phyloP scores from a whole-genome alignment of 2,888 invertebrate species.

The Deilephila elpenor region DNA sequence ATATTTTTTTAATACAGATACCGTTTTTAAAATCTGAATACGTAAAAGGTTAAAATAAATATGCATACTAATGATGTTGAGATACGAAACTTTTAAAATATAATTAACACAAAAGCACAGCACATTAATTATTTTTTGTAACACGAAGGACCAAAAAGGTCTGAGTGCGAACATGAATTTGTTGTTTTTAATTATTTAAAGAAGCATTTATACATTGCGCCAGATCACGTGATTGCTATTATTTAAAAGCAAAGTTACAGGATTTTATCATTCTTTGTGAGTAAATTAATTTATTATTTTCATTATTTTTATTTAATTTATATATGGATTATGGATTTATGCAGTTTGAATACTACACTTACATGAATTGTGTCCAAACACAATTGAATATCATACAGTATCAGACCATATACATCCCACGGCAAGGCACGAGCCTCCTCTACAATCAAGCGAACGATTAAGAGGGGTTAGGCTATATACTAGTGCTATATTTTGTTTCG shows the following conservation, averaged over 20 bases:
- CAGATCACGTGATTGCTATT: not conserved
- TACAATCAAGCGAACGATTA: too few relatives aligned
- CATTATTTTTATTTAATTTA: not conserved
- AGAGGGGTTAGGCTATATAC: too few relatives aligned
- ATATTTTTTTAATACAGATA: not conserved
- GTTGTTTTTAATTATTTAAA: not conserved
- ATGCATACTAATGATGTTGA: not conserved
- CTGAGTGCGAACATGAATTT: not conserved
- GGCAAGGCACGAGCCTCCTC: too few relatives aligned
- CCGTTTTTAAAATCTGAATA: not conserved
- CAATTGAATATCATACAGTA: too few relatives aligned
- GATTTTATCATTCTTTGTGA: not conserved
- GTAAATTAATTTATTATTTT: not conserved
- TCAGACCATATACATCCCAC: too few relatives aligned
- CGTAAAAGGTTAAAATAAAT: not conserved
- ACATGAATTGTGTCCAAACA: too few relatives aligned
- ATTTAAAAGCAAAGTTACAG: not conserved
- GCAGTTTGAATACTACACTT: too few relatives aligned
- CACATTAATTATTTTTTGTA: not conserved
- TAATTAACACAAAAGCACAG: not conserved
- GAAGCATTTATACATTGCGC: not conserved
- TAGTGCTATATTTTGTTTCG: too few relatives aligned
- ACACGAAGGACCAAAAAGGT: slow-evolving; percentile 3
- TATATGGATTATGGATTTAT: too few relatives aligned
- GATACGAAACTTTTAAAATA: not conserved